A percentile compares a stretch with the other conserved stretches of the same genome.
Conservation (phyloP, 2,113 vertebrate genomes). For the Microcebus lehilahytsara region DNA sequence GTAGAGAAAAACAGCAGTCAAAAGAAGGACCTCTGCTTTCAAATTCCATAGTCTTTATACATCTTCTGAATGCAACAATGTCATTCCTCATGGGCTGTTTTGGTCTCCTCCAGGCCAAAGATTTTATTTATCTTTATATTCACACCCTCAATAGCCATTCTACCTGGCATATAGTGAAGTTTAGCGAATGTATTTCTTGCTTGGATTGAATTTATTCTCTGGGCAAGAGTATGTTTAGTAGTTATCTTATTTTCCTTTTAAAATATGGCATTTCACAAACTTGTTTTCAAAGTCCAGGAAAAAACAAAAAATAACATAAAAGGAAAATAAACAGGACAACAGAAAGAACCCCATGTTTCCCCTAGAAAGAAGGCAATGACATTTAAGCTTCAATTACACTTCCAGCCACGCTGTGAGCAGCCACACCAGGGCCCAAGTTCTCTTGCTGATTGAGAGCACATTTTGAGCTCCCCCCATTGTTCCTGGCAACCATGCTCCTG, state of each 20-base stretch:
- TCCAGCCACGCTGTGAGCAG: not conserved
- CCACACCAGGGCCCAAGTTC: not conserved
- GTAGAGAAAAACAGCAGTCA: not conserved
- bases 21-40: not conserved
- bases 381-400: not conserved
- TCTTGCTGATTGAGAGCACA: conserved; percentile 49
- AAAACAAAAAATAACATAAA: not conserved
- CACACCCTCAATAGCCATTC: not conserved
- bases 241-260: not conserved
- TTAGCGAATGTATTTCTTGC: not conserved
- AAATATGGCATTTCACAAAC: not conserved
- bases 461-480: conserved; percentile 55
- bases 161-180: not conserved
- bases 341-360: not conserved
- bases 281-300: not conserved
- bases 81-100: not conserved
- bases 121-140: not conserved
- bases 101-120: not conserved
- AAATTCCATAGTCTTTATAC: not conserved
- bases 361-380: not conserved
- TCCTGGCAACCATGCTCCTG: conserved; percentile 39
- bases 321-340: not conserved
- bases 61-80: not conserved
- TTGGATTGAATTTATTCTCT: not conserved
- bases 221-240: not conserved